phyloP scores from a whole-genome alignment of 2,797 vertebrate species.

The Discoglossus pictus region DNA sequence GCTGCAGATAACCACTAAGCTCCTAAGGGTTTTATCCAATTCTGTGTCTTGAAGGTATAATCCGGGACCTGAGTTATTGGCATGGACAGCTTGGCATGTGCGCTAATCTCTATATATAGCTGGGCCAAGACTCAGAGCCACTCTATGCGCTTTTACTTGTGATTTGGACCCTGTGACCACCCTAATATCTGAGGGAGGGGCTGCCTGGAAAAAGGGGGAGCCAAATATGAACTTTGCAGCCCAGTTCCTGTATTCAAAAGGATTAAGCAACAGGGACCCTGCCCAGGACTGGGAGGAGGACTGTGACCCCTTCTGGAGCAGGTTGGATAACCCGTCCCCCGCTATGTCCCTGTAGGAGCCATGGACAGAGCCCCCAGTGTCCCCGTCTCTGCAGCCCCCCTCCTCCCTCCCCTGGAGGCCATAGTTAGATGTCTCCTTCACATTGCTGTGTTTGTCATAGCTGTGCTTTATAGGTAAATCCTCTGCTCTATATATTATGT shows the following conservation, averaged over 20 bases:
- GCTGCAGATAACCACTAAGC: conserved; percentile 72
- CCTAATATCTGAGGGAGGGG: not conserved
- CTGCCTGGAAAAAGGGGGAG: not conserved
- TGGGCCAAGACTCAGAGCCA: conserved; percentile 50
- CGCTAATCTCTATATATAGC: conserved; percentile 72
- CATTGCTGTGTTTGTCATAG: conserved; percentile 67
- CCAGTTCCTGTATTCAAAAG: conserved; percentile 84
- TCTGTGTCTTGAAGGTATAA: conserved; percentile 75
- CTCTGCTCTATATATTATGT: not conserved
- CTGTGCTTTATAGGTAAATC: conserved; percentile 70
- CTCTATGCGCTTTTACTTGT: conserved; percentile 40
- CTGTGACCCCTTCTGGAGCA: conserved; percentile 93
- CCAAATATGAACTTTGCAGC: conserved; percentile 86
- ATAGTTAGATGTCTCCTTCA: conserved; percentile 70
- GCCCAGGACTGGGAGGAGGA: conserved; percentile 66
- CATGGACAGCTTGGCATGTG: conserved; percentile 61
- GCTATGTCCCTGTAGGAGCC: conserved; percentile 40
- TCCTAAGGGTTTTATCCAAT: conserved; percentile 78
- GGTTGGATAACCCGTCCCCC: conserved; percentile 75
- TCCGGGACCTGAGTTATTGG: conserved; percentile 80
- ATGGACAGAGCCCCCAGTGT: conserved; percentile 18
- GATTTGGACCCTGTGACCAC: conserved; percentile 2
- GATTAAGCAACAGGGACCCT: conserved; percentile 71
- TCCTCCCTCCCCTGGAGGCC: conserved; percentile 59
- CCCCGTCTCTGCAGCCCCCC: conserved; percentile 31